Evolutionary conservation across 2,888 invertebrate genomes (phyloP).

Genomic region (Criorhina ranunculi): DNA sequence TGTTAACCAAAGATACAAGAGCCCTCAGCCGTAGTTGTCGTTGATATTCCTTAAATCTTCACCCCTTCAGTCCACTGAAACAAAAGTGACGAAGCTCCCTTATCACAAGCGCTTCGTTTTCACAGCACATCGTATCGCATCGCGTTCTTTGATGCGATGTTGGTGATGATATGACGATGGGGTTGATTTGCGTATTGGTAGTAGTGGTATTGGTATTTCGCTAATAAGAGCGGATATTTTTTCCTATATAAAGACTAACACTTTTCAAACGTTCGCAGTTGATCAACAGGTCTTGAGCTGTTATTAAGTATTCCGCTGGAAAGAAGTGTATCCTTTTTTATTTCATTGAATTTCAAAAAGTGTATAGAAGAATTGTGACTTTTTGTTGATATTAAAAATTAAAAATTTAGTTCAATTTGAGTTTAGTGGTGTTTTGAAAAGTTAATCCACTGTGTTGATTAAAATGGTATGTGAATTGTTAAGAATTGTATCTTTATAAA

Average conservation of each 20-base stretch:
- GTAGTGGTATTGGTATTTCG: constrained; percentile 39
- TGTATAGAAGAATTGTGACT: not conserved
- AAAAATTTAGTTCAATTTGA: too few relatives aligned
- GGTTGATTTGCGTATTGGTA: constrained; percentile 61
- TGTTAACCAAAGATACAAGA: constrained; percentile 66
- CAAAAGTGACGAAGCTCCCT: constrained; percentile 19
- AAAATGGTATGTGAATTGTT: too few relatives aligned
- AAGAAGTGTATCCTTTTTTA: not conserved
- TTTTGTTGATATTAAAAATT: too few relatives aligned
- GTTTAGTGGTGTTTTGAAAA: too few relatives aligned
- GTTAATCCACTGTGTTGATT: too few relatives aligned
- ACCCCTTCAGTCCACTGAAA: not conserved
- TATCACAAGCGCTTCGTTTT: constrained; percentile 28
- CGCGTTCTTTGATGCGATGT: constrained; percentile 64
- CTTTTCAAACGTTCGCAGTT: constrained; percentile 65
- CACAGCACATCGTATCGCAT: constrained; percentile 53
- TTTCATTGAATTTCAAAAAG: not conserved
- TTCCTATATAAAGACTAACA: constrained; percentile 63
- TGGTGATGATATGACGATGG: constrained; percentile 29
- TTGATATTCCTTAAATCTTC: constrained; percentile 33
- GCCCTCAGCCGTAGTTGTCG: constrained; percentile 8
- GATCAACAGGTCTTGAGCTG: constrained; percentile 70
- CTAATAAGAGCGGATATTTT: constrained; percentile 49
- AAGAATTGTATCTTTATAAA: too few relatives aligned
- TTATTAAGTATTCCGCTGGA: constrained; percentile 31